A percentile compares a stretch with the other conserved stretches of the same genome.
These are phyloP conservation scores for Calcarius lapponicus DNA, from an alignment of 2,797 vertebrate species.

Conservation along the genomic window DNA sequence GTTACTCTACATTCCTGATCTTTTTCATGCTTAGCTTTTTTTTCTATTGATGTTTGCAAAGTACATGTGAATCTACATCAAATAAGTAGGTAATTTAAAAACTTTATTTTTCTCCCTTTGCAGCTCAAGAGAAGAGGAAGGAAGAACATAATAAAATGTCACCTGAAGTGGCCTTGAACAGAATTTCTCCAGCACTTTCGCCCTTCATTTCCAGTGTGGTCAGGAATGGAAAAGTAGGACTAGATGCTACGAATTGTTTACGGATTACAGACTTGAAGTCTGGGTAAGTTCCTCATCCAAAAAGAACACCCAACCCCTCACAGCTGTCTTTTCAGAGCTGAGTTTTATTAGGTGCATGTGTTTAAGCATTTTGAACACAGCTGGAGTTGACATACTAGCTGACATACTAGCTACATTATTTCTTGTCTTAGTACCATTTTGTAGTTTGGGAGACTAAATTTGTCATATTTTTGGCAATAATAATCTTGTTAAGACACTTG, in stretches of 20 bases:
- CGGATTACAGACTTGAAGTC: slow-evolving; percentile 97
- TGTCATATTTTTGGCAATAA: slow-evolving; percentile 35
- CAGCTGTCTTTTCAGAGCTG: not conserved
- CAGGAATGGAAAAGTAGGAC: slow-evolving; percentile 92
- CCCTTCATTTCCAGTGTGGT: slow-evolving; percentile 92
- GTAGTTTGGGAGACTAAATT: slow-evolving; percentile 7
- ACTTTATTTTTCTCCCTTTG: not conserved
- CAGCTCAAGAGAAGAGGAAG: slow-evolving; percentile 40
- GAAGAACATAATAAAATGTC: slow-evolving; percentile 80
- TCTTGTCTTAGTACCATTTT: not conserved
- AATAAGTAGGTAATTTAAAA: not conserved
- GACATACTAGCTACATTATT: not conserved
- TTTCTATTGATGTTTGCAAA: not conserved
- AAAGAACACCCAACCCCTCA: not conserved
- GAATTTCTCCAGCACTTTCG: slow-evolving; percentile 90
- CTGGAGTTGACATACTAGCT: not conserved
- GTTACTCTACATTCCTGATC: not conserved
- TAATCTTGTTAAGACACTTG: slow-evolving; percentile 18
- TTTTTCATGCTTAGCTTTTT: not conserved
- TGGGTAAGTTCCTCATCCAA: slow-evolving; percentile 80
- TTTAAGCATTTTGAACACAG: not conserved
- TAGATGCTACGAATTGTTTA: slow-evolving; percentile 94
- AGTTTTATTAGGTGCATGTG: not conserved
- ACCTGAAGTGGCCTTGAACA: slow-evolving; percentile 93
- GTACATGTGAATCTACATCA: not conserved